phyloP scores from a whole-genome alignment of 2,113 vertebrate genomes.

The Zosterops japonicus region DNA sequence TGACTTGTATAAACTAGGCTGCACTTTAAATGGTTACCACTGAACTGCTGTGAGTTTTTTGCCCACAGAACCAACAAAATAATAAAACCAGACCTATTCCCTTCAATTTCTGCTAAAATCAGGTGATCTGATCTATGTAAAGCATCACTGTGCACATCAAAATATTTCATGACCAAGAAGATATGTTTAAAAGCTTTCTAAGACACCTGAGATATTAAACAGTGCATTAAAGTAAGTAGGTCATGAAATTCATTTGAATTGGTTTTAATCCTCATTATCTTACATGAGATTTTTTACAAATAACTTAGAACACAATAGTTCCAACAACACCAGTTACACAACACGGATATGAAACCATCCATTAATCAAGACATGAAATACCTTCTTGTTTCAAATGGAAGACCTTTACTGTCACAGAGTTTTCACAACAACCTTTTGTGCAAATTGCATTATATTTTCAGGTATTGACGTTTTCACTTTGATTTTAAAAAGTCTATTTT shows the following conservation, averaged over 20 bases:
- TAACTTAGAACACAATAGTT: background rate
- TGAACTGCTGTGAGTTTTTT: background rate
- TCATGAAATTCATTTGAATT: background rate
- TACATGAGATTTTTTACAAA: background rate
- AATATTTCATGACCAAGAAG: background rate
- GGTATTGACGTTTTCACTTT: background rate
- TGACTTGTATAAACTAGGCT: background rate
- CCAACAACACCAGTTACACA: background rate
- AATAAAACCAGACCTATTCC: background rate
- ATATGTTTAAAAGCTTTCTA: background rate
- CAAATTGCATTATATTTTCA: background rate
- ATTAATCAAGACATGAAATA: background rate
- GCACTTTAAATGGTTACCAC: background rate
- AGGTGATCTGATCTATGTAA: background rate
- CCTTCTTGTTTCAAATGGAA: background rate
- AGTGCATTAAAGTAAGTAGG: background rate
- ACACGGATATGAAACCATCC: background rate
- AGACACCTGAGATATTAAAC: background rate
- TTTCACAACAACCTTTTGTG: background rate
- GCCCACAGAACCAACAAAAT: background rate
- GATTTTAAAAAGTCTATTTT: background rate
- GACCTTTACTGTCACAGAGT: background rate
- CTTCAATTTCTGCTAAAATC: background rate
- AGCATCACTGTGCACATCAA: background rate
- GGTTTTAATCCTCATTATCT: background rate